phyloP scores from a whole-genome alignment of 53 echinoderm and acorn worm genomes.

The Apostichopus leukothele region DNA sequence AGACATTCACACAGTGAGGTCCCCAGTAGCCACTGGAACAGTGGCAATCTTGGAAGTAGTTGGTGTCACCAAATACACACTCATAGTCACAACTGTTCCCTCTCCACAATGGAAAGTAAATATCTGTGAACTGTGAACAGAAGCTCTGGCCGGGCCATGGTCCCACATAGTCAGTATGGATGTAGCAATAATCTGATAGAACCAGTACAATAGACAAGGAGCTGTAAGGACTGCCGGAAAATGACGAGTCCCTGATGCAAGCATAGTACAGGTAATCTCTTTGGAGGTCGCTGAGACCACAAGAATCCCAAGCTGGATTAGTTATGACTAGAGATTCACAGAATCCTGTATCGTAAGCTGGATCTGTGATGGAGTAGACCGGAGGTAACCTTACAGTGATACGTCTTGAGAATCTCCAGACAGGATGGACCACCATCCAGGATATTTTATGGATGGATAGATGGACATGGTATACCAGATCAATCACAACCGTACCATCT shows the following conservation, averaged over 20 bases:
- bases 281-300: neutral
- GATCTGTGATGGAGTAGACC: conserved; percentile 54
- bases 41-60: conserved; percentile 42
- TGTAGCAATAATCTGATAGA: conserved; percentile 65
- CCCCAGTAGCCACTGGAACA: conserved; percentile 81
- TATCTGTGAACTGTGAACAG: conserved; percentile 68
- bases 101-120: conserved; percentile 73
- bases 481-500: conserved; percentile 60
- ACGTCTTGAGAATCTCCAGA: conserved; percentile 79
- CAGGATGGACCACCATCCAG: conserved; percentile 57
- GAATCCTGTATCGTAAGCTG: conserved; percentile 9
- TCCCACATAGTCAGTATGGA: conserved; percentile 24
- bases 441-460: conserved; percentile 52
- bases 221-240: conserved; percentile 62
- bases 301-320: conserved; percentile 15
- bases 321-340: conserved; percentile 24
- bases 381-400: conserved; percentile 47
- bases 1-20: conserved; percentile 55
- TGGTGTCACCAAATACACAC: conserved; percentile 62
- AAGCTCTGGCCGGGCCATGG: conserved; percentile 62
- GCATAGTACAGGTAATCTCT: conserved; percentile 66
- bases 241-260: conserved; percentile 70
- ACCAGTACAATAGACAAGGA: conserved; percentile 63
- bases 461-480: conserved; percentile 55
- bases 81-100: conserved; percentile 60